Base-by-base conservation (phyloP, 2,797 vertebrate species). In the Helarctos malayanus region DNA sequence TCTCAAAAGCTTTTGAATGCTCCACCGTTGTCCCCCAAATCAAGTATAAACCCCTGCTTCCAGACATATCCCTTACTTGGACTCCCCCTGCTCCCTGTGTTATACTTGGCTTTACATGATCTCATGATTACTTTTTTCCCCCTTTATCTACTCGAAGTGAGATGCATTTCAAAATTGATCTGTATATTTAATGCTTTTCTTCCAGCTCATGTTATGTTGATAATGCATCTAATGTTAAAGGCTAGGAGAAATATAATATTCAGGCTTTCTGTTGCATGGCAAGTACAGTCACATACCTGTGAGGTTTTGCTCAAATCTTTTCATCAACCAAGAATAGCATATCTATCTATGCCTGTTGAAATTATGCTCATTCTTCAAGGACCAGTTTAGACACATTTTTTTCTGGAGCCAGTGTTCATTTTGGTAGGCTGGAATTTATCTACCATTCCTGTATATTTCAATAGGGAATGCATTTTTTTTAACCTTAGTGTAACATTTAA, bases 281-380 rank as follows among this genome's bases (percentile, higher is more conserved):
- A 47, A 78, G 59, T 19, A 71, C 18, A 38, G 15, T 83, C n/a
- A 65, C 45, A 41, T 5, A 52, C 47, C 25, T 65, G 6, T 35
- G 27, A 59, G 25, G 23, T 35, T 96, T 93, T 47, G 8, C n/a
- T 79, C 5, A 65, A 81, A 79, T 16, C 56, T 35, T 79, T 92
- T 79, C 1, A 49, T 82, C 49, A 78, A 0, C 10, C 4, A 35
- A 41, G 25, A 59, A 19, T 75, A 10, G 83, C 35, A 84, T 63
- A 85, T 56, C 61, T 19, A 81, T 56, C 19, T 63, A 29, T 71
- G 15, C 23, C 25, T 89, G 27, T 91, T 84, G 87, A 93, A 76
- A 82, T 79, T 89, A n/a, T 82, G 59, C 47, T 93, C 23, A 68
- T 86, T 94, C 32, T 83, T 92, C 25, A 76, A 91, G 61, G 73